Conservation (phyloP, 2,797 vertebrate genomes). For the Parambassis ranga region DNA sequence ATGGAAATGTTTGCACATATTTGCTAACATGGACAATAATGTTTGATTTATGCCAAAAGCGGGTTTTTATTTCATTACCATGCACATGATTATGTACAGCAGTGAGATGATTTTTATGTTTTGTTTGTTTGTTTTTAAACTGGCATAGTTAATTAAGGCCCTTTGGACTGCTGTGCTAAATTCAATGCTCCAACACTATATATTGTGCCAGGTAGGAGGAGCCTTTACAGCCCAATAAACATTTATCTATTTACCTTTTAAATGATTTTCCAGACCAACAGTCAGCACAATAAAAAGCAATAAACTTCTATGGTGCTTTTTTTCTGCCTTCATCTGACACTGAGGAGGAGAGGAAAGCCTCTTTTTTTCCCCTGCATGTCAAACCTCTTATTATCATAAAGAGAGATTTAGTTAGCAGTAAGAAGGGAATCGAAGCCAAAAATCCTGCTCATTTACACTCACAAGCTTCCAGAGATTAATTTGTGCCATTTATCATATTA, state of each 20-base stretch:
- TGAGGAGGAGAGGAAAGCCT: background rate
- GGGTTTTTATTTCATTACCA: no score
- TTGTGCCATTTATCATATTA: background rate
- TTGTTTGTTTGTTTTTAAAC: background rate
- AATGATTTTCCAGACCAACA: slow-evolving; percentile 48
- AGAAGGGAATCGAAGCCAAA: background rate
- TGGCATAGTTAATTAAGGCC: background rate
- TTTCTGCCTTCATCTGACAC: slow-evolving; percentile 1
- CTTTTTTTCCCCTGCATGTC: slow-evolving; percentile 8
- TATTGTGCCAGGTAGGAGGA: background rate
- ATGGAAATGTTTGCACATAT: no score
- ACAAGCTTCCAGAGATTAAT: background rate
- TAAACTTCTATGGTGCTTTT: background rate
- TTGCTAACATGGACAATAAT: no score
- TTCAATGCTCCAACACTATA: background rate
- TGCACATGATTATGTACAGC: no score
- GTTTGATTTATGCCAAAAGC: no score
- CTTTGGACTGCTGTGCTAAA: slow-evolving; percentile 17
- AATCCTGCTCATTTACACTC: background rate
- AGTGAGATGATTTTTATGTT: no score
- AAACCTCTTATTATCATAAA: background rate
- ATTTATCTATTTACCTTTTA: slow-evolving; percentile 46
- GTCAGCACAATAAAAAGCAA: slow-evolving; percentile 49
- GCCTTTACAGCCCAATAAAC: slow-evolving; percentile 51
- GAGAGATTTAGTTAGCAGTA: background rate